A percentile compares a stretch with the other conserved stretches of the same genome.
phyloP scores from a whole-genome alignment of 2,888 invertebrate species.

The Myathropa florea region DNA sequence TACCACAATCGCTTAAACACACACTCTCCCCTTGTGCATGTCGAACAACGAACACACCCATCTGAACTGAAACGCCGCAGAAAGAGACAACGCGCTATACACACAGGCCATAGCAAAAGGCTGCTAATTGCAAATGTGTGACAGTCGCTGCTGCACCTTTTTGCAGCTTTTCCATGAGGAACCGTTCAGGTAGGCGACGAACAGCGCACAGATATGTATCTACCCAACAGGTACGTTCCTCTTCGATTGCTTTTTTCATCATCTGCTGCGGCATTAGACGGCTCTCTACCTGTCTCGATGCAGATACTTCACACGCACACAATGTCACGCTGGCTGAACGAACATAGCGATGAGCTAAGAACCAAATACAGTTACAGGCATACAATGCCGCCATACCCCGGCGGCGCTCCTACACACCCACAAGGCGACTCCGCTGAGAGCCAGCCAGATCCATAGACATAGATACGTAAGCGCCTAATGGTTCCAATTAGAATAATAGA shows the following conservation, averaged over 20 bases:
- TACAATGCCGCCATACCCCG: neutral
- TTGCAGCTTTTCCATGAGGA: constrained; percentile 19
- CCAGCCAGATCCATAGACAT: constrained; percentile 29
- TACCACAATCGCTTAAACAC: constrained; percentile 13
- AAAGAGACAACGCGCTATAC: neutral
- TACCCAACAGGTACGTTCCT: constrained; percentile 29
- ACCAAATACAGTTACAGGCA: constrained; percentile 32
- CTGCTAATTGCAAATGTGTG: constrained; percentile 26
- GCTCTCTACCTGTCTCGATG: neutral
- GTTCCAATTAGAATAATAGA: constrained; percentile 46
- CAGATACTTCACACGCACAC: constrained; percentile 10
- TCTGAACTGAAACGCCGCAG: constrained; percentile 1
- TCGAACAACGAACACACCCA: constrained; percentile 29
- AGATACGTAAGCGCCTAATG: constrained; percentile 48
- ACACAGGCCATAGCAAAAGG: neutral
- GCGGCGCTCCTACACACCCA: neutral
- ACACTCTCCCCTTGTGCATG: neutral
- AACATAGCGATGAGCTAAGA: constrained; percentile 53
- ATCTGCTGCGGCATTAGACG: neutral
- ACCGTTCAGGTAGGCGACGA: neutral
- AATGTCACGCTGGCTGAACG: constrained; percentile 1
- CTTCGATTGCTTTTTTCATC: neutral
- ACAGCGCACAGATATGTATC: neutral
- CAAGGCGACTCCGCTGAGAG: neutral
- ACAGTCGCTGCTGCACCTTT: constrained; percentile 26